Percentiles rank a stretch among this genome's conserved stretches.
phyloP scores from a whole-genome alignment of 1,140 invertebrate species.

The Drosophila orosa region DNA sequence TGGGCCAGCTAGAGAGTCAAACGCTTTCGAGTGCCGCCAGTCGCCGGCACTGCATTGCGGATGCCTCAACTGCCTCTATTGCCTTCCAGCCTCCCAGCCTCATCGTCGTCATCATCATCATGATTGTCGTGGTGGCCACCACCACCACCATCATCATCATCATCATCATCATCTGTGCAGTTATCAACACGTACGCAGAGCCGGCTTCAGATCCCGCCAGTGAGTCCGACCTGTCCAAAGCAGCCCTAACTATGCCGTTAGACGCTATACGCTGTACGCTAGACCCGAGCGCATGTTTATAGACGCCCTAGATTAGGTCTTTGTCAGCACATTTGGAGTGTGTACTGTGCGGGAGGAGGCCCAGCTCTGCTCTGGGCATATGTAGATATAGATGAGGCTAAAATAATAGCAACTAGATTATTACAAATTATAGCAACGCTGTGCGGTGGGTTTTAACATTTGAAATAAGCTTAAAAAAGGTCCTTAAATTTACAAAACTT shows the following conservation, averaged over 20 bases:
- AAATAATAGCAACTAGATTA: not conserved
- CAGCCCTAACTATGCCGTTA: slow-evolving; percentile 76
- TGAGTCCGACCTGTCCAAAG: slow-evolving; percentile 67
- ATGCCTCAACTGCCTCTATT: slow-evolving; percentile 32
- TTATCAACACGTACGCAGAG: slow-evolving; percentile 41
- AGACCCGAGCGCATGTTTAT: slow-evolving; percentile 72
- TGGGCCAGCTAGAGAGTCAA: slow-evolving; percentile 53
- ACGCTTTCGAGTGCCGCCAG: slow-evolving; percentile 54
- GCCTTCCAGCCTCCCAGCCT: slow-evolving; percentile 13
- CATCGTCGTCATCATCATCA: slow-evolving; percentile 14
- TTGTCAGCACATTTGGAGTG: slow-evolving; percentile 80
- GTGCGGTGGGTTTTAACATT: not conserved
- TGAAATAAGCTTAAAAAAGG: too few species aligned
- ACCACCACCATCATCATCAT: slow-evolving; percentile 3
- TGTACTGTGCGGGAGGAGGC: slow-evolving; percentile 50
- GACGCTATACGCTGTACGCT: slow-evolving; percentile 30
- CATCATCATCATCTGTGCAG: slow-evolving; percentile 62
- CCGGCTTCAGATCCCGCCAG: slow-evolving; percentile 18
- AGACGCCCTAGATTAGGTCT: slow-evolving; percentile 82
- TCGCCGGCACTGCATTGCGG: slow-evolving; percentile 63
- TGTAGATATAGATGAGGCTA: slow-evolving; percentile 5
- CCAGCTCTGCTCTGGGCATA: slow-evolving; percentile 12
- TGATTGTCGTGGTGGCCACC: not conserved
- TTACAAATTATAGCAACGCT: not conserved
- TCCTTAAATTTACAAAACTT: not conserved